These are phyloP conservation scores for Dasypogon diadema DNA, from an alignment of 2,888 invertebrate species.

Conservation along the genomic window DNA sequence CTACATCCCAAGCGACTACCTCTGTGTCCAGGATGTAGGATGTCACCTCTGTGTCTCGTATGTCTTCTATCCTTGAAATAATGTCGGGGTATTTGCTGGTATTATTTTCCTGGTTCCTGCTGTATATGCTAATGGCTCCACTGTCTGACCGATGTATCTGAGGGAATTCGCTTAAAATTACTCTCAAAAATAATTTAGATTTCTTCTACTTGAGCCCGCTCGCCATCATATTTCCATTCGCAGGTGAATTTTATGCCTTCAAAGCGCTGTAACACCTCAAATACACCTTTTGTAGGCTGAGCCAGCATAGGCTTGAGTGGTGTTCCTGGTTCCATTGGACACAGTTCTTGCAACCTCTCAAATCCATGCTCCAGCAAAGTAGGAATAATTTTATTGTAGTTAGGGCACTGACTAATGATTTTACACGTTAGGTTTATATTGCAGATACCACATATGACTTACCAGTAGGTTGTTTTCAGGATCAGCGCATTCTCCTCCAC, in stretches of 20 bases:
- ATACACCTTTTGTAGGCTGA: conserved; percentile 95
- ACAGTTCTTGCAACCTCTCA: conserved; percentile 79
- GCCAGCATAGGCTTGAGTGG: conserved; percentile 99
- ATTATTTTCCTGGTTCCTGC: conserved; percentile 95
- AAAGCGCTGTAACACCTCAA: conserved; percentile 86
- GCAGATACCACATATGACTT: conserved; percentile 57
- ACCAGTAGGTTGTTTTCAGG: conserved; percentile 95
- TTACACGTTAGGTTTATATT: neutral
- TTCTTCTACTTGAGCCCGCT: conserved; percentile 88
- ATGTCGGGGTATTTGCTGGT: conserved; percentile 97
- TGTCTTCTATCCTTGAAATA: conserved; percentile 76
- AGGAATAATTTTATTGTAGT: conserved; percentile 87
- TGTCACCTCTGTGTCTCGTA: conserved; percentile 72
- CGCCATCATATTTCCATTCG: conserved; percentile 99
- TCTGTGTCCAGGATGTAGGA: conserved; percentile 96
- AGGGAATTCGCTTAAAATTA: neutral
- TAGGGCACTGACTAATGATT: conserved; percentile 89
- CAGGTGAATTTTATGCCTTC: conserved; percentile 92
- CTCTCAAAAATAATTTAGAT: neutral
- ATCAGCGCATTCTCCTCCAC: conserved; percentile 81
- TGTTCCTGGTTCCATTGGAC: conserved; percentile 90
- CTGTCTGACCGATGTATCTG: conserved; percentile 80
- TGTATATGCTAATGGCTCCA: conserved; percentile 85
- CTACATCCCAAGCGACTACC: conserved; percentile 95
- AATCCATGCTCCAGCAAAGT: conserved; percentile 83